Base-by-base conservation (phyloP, 2,888 invertebrate genomes). In the Leptothorax acervorum region DNA sequence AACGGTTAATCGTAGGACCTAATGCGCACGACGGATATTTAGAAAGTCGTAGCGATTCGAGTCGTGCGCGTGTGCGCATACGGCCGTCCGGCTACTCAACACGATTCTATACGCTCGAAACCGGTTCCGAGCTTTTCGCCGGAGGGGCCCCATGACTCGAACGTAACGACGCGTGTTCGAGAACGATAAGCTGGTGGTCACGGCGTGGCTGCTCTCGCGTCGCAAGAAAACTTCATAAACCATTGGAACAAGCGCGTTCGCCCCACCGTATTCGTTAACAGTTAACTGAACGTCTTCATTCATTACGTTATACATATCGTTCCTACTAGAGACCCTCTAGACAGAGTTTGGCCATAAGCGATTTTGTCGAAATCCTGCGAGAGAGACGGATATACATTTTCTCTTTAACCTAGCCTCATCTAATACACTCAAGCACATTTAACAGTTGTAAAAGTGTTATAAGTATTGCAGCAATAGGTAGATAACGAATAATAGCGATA, bases 131-230 rank as follows among this genome's bases (percentile, higher is more conserved):
- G 87, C 78, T 90, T 87, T 84, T 85, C 85, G 91, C 91, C 84
- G 82, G 83, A 89, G 88, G 90, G 89, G 82, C 85, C 87, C 85
- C 86, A 81, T 84, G 83, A 87, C 89, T 90, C 87, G 88, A 88
- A 90, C 89, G 90, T 90, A 90, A 90, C 90, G 86, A 90, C 89
- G 90, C 90, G 84, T 89, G 88, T 86, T 90, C 85, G 89, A 73
- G 83, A 87, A 88, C 88, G 87, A 84, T 88, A 89, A 90, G 85
- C 83, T 78, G 87, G 82, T 86, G 81, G 83, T 83, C 89, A 86
- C 82, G 71, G 70, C 79, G 86, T 75, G 81, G 63, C 87, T 68
- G 55, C 63, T 62, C 60, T 57, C 48, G 78, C 78, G 55, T 55
- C 70, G 71, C 51, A 85, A 84, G 83, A 85, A 89, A 90, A 84